Conservation (phyloP, 2,113 vertebrate genomes). For the Tragulus kanchil region DNA sequence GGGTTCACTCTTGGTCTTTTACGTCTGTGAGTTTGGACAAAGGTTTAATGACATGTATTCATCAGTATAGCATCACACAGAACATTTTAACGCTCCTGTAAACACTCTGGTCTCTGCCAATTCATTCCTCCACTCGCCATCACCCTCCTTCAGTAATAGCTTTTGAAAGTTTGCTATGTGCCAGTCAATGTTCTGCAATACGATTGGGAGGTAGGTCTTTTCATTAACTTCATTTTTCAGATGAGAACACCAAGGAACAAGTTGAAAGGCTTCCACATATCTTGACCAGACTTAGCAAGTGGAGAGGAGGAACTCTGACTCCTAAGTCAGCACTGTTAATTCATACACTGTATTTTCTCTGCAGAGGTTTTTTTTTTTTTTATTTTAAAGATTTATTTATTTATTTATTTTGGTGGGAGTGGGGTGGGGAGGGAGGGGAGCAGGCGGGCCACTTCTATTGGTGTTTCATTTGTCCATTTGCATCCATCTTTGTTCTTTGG, state of each 20-base stretch:
- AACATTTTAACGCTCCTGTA: not conserved
- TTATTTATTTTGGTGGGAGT: no score
- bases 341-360: not conserved
- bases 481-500: no score
- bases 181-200: not conserved
- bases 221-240: slow-evolving; percentile 43
- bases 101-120: not conserved
- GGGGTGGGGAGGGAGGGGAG: no score
- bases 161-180: slow-evolving; percentile 30
- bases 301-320: not conserved
- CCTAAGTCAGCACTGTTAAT: not conserved
- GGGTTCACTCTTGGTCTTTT: not conserved
- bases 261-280: not conserved
- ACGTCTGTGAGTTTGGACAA: not conserved
- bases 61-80: not conserved
- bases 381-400: no score
- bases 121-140: not conserved
- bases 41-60: not conserved
- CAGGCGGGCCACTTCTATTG: no score
- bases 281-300: not conserved
- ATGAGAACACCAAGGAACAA: not conserved
- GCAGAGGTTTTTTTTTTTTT: not conserved
- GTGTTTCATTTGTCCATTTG: no score
- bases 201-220: not conserved
- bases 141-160: not conserved